phyloP scores from a whole-genome alignment of 2,797 vertebrate species.

The Crenuchus spilurus region DNA sequence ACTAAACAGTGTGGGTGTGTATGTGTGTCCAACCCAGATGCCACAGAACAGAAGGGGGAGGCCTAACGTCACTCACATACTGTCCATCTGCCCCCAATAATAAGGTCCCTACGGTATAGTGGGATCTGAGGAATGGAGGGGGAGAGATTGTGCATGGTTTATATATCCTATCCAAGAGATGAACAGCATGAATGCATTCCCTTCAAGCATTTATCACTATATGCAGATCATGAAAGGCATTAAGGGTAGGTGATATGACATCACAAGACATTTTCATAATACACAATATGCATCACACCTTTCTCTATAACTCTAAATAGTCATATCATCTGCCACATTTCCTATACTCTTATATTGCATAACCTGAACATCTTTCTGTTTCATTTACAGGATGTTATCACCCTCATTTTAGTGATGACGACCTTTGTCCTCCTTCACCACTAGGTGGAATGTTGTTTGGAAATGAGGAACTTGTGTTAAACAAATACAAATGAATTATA shows the following conservation, averaged over 20 bases:
- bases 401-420: not conserved
- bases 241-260: too few species aligned
- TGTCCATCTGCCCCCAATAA: conserved; percentile 60
- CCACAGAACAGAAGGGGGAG: conserved; percentile 58
- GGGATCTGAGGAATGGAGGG: conserved; percentile 52
- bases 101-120: conserved; percentile 58
- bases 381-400: conserved; percentile 4
- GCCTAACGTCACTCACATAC: conserved; percentile 54
- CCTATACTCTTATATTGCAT: not conserved
- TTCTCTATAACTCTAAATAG: not conserved
- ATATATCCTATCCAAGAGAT: conserved; percentile 64
- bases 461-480: conserved; percentile 14
- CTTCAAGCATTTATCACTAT: conserved; percentile 55
- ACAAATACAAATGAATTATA: conserved; percentile 18
- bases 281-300: too few species aligned
- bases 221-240: too few species aligned
- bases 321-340: not conserved
- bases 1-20: conserved; percentile 52
- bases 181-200: conserved; percentile 60
- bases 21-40: conserved; percentile 72
- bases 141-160: conserved; percentile 58
- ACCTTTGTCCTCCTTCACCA: not conserved
- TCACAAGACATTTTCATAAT: too few species aligned
- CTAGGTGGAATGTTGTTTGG: not conserved
- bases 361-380: not conserved